Evolutionary conservation across 2,888 invertebrate genomes (phyloP), one percentile per base, ranked within the genome.

Genomic region (Biston stratarius): DNA sequence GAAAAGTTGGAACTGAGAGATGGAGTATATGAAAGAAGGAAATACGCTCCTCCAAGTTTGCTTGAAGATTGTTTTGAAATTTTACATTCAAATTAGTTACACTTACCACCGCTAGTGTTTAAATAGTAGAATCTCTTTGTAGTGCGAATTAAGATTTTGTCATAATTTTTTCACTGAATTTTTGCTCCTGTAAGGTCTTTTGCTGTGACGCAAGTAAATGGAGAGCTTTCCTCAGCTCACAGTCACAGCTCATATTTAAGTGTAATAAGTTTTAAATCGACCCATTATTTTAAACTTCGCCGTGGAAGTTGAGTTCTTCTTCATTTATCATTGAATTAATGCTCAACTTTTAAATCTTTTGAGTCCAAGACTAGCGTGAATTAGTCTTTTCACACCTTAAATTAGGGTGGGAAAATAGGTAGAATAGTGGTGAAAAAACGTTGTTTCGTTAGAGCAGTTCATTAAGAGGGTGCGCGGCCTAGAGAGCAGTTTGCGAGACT

Each of bases 381-480:
- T 68, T 64, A 64, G 68, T 62, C 51, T 60, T 33, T 62, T 74
- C 62, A 62, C 70, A 71, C 69, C 6, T 70, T 66, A 57, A 69
- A 70, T 73, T 64, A 59, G 65, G 64, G 60, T 70, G 59, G 66
- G 60, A 36, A 38, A 61, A 57, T 62, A 67, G 66, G 67, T 81
- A 83, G 80, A 82, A 86, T 82, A 78, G 84, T 79, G 80, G 83
- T 85, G 55, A 86, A 88, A 87, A 87, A 88, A 84, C 82, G 56
- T 84, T 83, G 90, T 89, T 90, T 89, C 86, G 85, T 86, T 86
- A 86, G 84, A 86, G 83, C 79, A 85, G 88, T 89, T 90, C 89
- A 89, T 90, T 91, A 90, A 87, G 89, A 84, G 87, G 85, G 83
- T 83, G 83, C 80, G 71, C 78, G 80, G 83, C 81, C 83, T 82